A percentile compares a stretch with the other conserved stretches of the same genome.
phyloP scores from a whole-genome alignment of 2,113 vertebrate species.

The Okapia johnstoni region DNA sequence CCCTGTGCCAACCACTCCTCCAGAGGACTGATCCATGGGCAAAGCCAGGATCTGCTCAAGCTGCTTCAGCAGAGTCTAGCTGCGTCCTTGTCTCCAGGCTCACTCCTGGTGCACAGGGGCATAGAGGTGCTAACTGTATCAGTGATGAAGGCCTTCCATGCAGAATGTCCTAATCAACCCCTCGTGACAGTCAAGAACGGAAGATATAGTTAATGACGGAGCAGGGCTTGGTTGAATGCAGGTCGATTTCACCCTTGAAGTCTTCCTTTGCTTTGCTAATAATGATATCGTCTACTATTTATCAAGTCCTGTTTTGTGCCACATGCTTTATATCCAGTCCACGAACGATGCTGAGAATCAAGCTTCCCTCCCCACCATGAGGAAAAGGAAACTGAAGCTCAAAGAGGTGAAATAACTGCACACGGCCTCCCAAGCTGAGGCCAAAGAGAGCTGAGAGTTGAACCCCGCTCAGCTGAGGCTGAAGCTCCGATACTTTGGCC shows the following conservation, averaged over 20 bases:
- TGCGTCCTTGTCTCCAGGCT: not conserved
- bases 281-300: not conserved
- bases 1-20: not conserved
- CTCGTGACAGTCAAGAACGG: not conserved
- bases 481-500: not conserved
- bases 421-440: not conserved
- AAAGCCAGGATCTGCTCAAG: not conserved
- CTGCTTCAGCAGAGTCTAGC: not conserved
- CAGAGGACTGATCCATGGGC: not conserved
- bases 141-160: not conserved
- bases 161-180: not conserved
- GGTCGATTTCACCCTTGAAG: not conserved
- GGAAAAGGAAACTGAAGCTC: not conserved
- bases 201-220: not conserved
- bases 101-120: not conserved
- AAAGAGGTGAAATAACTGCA: not conserved
- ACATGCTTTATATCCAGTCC: not conserved
- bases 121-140: fast-evolving
- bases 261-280: not conserved
- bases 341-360: not conserved
- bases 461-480: not conserved
- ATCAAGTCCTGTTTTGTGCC: not conserved
- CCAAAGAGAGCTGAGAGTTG: not conserved
- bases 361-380: too few species aligned
- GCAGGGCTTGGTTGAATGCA: not conserved